phyloP scores from a whole-genome alignment of 2,888 invertebrate genomes.

The Elmis aenea region DNA sequence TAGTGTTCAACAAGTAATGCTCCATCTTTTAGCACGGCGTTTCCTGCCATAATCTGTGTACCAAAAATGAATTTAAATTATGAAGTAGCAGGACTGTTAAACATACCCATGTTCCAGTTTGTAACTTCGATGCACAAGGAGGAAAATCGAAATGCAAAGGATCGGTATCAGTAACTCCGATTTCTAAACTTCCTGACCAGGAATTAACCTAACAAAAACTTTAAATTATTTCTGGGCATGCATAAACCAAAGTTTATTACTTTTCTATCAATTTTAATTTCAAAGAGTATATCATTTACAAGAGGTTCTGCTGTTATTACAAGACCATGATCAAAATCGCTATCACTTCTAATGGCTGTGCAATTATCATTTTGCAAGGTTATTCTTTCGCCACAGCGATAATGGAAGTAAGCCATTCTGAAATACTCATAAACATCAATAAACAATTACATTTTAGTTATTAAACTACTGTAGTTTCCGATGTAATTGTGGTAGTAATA shows the following conservation, averaged over 20 bases:
- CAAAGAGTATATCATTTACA: slow-evolving; percentile 75
- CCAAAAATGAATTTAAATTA: slow-evolving; percentile 9
- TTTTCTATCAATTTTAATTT: slow-evolving; percentile 85
- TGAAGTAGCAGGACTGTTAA: slow-evolving; percentile 1
- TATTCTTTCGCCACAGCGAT: slow-evolving; percentile 79
- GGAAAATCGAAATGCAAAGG: slow-evolving; percentile 65
- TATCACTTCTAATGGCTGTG: slow-evolving; percentile 73
- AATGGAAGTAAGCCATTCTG: slow-evolving; percentile 63
- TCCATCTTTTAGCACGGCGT: slow-evolving; percentile 80
- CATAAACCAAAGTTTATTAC: slow-evolving; percentile 46
- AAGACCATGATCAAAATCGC: slow-evolving; percentile 84
- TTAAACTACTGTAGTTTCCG: too few species aligned
- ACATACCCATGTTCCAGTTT: slow-evolving; percentile 76
- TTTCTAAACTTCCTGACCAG: slow-evolving; percentile 73
- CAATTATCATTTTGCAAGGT: slow-evolving; percentile 77
- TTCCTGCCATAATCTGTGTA: slow-evolving; percentile 76
- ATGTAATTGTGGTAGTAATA: too few species aligned
- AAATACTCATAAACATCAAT: too few species aligned
- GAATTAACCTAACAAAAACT: slow-evolving; percentile 61
- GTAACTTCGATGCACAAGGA: slow-evolving; percentile 73
- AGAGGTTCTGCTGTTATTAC: slow-evolving; percentile 78
- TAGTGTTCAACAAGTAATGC: slow-evolving; percentile 76
- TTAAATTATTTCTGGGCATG: slow-evolving; percentile 2
- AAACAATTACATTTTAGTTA: too few species aligned
- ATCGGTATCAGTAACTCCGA: slow-evolving; percentile 67